Evolutionary conservation across 1,140 invertebrate species (phyloP), one percentile per base, ranked within the genome.

Genomic region (Ostrea edulis): DNA sequence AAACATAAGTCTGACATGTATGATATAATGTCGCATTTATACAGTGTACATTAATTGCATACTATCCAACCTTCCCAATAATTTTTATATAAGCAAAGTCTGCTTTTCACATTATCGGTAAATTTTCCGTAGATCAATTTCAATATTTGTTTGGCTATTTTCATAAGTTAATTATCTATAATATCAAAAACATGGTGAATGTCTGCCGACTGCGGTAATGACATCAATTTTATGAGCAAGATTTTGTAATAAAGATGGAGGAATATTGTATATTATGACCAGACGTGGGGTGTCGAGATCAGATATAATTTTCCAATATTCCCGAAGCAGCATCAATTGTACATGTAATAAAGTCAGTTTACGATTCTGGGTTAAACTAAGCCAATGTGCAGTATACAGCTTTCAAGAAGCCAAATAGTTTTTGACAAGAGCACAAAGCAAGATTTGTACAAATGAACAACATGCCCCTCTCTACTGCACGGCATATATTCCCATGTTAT

Each of bases 361-460:
- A 0, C 58, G 58, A 62, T 20, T 20, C n/a, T 62, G 58, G 58
- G 58, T 68, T 8, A 25, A 68, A 5, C 9, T 9, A n/a, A 68
- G 65, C 11, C 65, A n/a, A n/a, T 25, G 65, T 22, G 9, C 8
- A 25, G n/a, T 68, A n/a, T 25, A 8, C 9, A 55, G 9, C 54
- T 12, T 55, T 12, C 54, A 55, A 55, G 35, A 68, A 68, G 2
- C 8, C 65, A 68, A 68, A 68, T 68, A n/a, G 65, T 68, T 68
- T 68, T 68, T 25, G 65, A 68, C 65, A 68, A 22, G 20, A 25
- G n/a, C 65, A 68, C n/a, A 68, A 68, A 68, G n/a, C 20, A n/a
- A 25, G 20, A 68, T 68, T 68, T 25, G 14, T 55, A 55, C 9
- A 12, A 55, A 17, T 8, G 11, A 54, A 54, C 54, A 4, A 17